Conservation (phyloP, 2,888 invertebrate species). For the Tenthredo amoena region DNA sequence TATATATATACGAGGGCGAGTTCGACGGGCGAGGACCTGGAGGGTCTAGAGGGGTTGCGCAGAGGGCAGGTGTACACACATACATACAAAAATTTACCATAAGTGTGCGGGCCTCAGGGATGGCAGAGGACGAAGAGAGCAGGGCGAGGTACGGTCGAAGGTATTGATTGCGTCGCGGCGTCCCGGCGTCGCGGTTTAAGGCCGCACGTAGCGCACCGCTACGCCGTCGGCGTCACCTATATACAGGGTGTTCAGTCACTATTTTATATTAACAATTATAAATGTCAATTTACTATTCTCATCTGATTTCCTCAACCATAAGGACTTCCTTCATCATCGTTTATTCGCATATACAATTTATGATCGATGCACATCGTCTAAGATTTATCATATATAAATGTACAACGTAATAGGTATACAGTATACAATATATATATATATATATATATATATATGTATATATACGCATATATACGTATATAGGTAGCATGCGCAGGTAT, state of each 20-base stretch:
- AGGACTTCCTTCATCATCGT: background rate
- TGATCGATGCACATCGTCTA: background rate
- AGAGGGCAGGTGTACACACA: slow-evolving; percentile 39
- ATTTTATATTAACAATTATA: background rate
- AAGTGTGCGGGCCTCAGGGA: slow-evolving; percentile 47
- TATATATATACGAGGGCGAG: background rate
- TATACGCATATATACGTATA: background rate
- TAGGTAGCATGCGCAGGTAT: slow-evolving; percentile 17
- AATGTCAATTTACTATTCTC: background rate
- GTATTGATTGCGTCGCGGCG: slow-evolving; percentile 73
- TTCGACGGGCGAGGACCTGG: slow-evolving; percentile 37
- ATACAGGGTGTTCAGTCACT: slow-evolving; percentile 40
- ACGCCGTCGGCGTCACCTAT: slow-evolving; percentile 38
- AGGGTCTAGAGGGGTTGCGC: slow-evolving; percentile 34
- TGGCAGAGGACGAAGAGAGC: slow-evolving; percentile 61
- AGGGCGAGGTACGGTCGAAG: slow-evolving; percentile 72
- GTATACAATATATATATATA: background rate
- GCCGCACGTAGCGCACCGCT: slow-evolving; percentile 30
- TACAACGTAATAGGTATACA: background rate
- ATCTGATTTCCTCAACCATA: background rate
- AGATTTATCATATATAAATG: background rate
- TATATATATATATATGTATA: background rate
- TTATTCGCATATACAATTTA: background rate
- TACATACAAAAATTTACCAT: background rate
- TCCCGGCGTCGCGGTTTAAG: slow-evolving; percentile 60